Evolutionary conservation across 2,888 invertebrate genomes (phyloP), one percentile per base, ranked within the genome.

Genomic region (Liopterus haemorrhoidalis): DNA sequence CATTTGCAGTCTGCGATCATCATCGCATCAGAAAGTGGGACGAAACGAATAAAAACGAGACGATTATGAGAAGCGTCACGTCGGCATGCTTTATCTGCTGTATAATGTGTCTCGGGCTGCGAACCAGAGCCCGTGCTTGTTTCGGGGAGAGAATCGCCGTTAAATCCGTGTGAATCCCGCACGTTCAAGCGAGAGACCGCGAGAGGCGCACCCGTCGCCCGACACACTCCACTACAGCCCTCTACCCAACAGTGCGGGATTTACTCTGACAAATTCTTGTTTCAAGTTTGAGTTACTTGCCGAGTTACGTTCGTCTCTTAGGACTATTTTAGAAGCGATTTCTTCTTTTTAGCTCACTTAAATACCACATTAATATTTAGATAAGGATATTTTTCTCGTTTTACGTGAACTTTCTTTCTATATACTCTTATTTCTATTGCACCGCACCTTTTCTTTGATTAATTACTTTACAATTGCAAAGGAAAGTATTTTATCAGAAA

Each of bases 91-190:
- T 36, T 30, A 46, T 46, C 46, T 46, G 18, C 4, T 18, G 37
- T 36, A 41, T 46, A 41, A 41, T 37, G 37, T 41, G 36, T 46
- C 46, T 39, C 35, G 24, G 3, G 14, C 21, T 24, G 11, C 8
- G 9, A 11, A 2, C 31, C 9, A 31, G 36, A 30, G 28, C 35
- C 35, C 41, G 41, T 30, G 24, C 46, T 46, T 46, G 46, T 46
- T 47, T 41, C 41, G 41, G n/a, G n/a, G n/a, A 21, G 62, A 61
- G 61, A 64, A 64, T 64, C 62, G 62, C 57, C 59, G 59, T 59
- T 58, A 63, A 61, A 64, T 61, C 63, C 60, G 54, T 54, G 51
- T 54, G 62, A 64, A 64, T 62, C 61, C 62, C 59, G 56, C 65
- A 65, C 65, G 65, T 63, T 38, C 27, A 38, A 12, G 12, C 12